Evolutionary conservation across 1,140 invertebrate genomes (phyloP), one percentile per base, ranked within the genome.

Genomic region (Schlechtendalia chinensis): DNA sequence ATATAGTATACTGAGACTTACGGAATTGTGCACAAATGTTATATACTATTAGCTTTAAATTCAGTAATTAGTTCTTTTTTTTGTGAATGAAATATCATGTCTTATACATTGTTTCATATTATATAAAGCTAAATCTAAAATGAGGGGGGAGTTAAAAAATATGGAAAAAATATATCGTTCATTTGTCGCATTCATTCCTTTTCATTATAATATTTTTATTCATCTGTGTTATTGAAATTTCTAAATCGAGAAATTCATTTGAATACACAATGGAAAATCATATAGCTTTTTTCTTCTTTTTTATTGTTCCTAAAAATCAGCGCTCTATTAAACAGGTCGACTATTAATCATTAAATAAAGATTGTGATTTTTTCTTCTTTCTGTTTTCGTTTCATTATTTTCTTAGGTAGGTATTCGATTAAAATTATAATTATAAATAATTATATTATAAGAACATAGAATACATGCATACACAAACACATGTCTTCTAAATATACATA

Each of bases 291-390:
- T 72, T 17, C 54, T 53, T 54, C 17, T 24, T 53, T 71, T 10
- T 53, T 71, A n/a, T 67, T n/a, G 16, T 69, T 50, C 19, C 27
- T 6, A 29, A 72, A 63, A 63, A 53, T 72, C 47, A 12, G 17
- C 0, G 50, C 24, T 22, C 11, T 12, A 29, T 19, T 2, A 69
- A 50, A 27, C 24, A n/a, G 16, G 1, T 29, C 24, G 24, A 12
- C 47, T 32, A 54, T 72, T 54, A 29, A 54, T 72, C 16, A 72
- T 54, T 72, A 6, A 54, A 19, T 10, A 24, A 24, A 72, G 8
- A 53, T 29, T 54, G 29, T 54, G n/a, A 24, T 54, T 72, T 45
- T 29, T 72, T 17, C 5, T 32, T 32, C 17, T 17, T 32, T 32
- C 16, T 11, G 11, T 14, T 50, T 50, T 12, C 11, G n/a, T n/a